A percentile compares a stretch with the other conserved stretches of the same genome.
These are phyloP conservation scores for Andrena hattorfiana DNA, from an alignment of 2,888 invertebrate genomes.

Conservation along the genomic window DNA sequence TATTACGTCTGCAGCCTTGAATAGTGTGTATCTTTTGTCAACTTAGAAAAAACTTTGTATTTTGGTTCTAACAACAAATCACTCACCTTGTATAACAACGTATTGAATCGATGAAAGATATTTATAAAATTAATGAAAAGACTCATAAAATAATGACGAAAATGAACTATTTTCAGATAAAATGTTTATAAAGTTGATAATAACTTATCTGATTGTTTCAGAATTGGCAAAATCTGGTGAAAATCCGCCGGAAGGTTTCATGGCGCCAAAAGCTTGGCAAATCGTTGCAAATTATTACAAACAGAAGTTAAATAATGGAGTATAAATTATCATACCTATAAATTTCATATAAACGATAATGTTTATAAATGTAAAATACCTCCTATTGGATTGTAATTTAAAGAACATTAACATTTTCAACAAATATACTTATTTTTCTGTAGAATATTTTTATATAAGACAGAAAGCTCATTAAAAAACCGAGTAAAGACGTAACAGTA, in stretches of 20 bases:
- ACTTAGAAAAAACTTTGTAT: no score
- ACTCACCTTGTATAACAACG: no score
- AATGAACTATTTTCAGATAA: neutral
- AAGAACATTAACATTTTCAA: neutral
- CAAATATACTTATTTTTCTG: neutral
- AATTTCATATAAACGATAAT: neutral
- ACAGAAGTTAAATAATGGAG: conserved; percentile 82
- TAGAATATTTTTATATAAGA: conserved; percentile 77
- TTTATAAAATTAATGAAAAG: no score
- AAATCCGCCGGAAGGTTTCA: conserved; percentile 97
- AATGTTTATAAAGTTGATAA: neutral
- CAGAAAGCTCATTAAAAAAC: neutral
- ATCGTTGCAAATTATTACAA: conserved; percentile 92
- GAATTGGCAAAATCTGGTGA: conserved; percentile 92
- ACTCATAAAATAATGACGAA: neutral
- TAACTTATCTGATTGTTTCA: conserved; percentile 70
- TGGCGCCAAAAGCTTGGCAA: conserved; percentile 97
- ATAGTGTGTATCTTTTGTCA: no score
- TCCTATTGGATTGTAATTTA: conserved; percentile 18
- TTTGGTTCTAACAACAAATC: no score
- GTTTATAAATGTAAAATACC: neutral
- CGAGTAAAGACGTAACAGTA: neutral
- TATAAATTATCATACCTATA: neutral
- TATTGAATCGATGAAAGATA: no score
- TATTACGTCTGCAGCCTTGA: no score